phyloP scores from a whole-genome alignment of 2,888 invertebrate species.

The Polyommatus iphigenia region DNA sequence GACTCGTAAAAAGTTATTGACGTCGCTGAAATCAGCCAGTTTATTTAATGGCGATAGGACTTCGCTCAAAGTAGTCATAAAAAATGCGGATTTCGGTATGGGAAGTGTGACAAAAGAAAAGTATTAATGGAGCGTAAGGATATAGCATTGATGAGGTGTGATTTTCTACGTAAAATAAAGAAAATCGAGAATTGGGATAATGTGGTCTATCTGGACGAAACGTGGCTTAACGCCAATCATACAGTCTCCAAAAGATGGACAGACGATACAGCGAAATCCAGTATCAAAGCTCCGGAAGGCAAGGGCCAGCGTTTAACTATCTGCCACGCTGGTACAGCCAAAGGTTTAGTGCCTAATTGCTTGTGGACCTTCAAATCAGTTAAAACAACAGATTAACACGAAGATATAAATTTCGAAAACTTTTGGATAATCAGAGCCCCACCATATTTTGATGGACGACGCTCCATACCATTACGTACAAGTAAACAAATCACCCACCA shows the following conservation, averaged over 20 bases:
- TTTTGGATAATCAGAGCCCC: slow-evolving; percentile 37
- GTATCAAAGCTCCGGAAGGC: slow-evolving; percentile 16
- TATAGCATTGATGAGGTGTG: not conserved
- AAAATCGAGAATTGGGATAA: slow-evolving; percentile 16
- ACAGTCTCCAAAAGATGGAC: slow-evolving; percentile 20
- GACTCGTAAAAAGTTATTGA: no score
- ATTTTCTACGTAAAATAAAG: not conserved
- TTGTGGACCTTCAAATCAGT: slow-evolving; percentile 36
- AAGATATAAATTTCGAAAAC: slow-evolving; percentile 39
- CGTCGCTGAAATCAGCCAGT: no score
- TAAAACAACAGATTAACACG: slow-evolving; percentile 38
- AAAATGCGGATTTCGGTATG: no score
- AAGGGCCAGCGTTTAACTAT: slow-evolving; percentile 37
- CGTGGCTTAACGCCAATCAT: slow-evolving; percentile 16
- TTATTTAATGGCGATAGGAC: no score
- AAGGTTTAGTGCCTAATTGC: slow-evolving; percentile 37
- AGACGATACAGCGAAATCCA: slow-evolving; percentile 23
- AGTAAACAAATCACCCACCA: slow-evolving; percentile 37
- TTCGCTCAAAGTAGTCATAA: no score
- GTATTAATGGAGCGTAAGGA: no score
- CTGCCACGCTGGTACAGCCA: slow-evolving; percentile 40
- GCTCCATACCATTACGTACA: slow-evolving; percentile 40
- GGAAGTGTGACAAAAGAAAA: no score
- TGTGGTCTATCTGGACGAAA: slow-evolving; percentile 23
- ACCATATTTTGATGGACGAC: slow-evolving; percentile 40